Percentiles rank a stretch among this genome's conserved stretches.
phyloP scores from a whole-genome alignment of 2,888 invertebrate species.

The Scaptodrosophila latifasciaeformis region DNA sequence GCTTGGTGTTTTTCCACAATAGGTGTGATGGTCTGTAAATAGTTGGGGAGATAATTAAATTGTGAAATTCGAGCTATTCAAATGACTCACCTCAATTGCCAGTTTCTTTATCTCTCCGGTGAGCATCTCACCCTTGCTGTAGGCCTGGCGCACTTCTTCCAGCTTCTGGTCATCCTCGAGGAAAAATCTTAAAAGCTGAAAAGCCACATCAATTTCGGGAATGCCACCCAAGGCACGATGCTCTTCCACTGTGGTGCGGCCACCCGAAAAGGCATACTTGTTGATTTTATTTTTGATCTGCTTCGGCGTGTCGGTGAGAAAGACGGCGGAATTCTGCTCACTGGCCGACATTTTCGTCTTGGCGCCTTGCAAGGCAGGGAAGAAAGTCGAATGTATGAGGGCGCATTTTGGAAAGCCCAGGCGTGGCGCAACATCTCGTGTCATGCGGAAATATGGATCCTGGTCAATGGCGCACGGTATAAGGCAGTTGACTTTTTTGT shows the following conservation, averaged over 20 bases:
- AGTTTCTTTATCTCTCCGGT: constrained; percentile 97
- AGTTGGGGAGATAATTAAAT: background rate
- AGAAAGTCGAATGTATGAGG: constrained; percentile 89
- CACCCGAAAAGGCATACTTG: constrained; percentile 99
- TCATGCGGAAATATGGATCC: constrained; percentile 99
- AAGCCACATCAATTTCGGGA: constrained; percentile 96
- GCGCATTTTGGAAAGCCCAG: constrained; percentile 92
- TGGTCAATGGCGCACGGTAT: constrained; percentile 99
- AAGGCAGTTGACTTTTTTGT: constrained; percentile 80
- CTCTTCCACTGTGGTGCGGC: constrained; percentile 93
- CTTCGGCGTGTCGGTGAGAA: constrained; percentile 94
- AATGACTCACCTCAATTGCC: constrained; percentile 81
- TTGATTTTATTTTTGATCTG: constrained; percentile 97
- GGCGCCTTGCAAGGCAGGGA: constrained; percentile 96
- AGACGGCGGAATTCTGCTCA: constrained; percentile 94
- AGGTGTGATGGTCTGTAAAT: constrained; percentile 79
- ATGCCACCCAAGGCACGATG: constrained; percentile 94
- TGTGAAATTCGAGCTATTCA: background rate
- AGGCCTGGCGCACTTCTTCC: constrained; percentile 79
- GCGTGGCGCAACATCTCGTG: constrained; percentile 96
- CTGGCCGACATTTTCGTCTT: constrained; percentile 99
- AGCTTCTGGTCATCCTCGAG: constrained; percentile 92
- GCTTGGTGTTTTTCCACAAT: constrained; percentile 89
- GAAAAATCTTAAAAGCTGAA: constrained; percentile 95
- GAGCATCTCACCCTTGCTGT: constrained; percentile 84